Base-by-base conservation (phyloP, 2,113 vertebrate species). In the Corythornis madagascariensis region DNA sequence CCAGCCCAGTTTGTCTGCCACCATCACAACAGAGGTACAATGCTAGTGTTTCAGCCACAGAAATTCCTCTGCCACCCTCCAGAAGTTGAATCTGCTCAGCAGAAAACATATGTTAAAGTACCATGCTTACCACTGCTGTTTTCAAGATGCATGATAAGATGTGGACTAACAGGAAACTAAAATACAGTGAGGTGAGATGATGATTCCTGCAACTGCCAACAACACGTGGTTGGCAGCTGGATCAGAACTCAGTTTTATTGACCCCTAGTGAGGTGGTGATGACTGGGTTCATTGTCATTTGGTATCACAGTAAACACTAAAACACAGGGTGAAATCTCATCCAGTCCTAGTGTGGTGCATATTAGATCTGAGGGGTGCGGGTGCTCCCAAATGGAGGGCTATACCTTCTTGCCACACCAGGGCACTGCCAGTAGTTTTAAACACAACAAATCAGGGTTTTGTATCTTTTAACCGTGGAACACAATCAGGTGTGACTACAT, bases 111-210 rank as follows among this genome's bases (percentile, higher is more conserved):
- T 2, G 21, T 38, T 38, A 38, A 38, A 38, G 38, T 38, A 38
- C 38, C 38, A 14, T 40, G n/a, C 33, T 20, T 40, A 20, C 24
- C 70, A 20, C 13, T 15, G 35, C 33, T 11, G 1, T 20, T 60
- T 60, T 42, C 28, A 53, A 63, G 50, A 19, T 1, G 26, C 4
- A 8, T 11, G 29, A 6, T 15, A 56, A 61, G 47, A 28, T 8
- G 45, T 8, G 33, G 26, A 61, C 48, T 55, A 84, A 29, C 13
- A 59, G 47, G 21, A 26, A 35, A 59, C 25, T 12, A 45, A 63
- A 75, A 38, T 0, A 4, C 11, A 20, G 31, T 1, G 19, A 69
- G 1, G 11, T 1, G 14, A 78, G n/a, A 5, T 10, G 29, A 43
- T 9, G 18, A 7, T 40, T 83, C 21, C 45, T 60, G 38, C 38